Conservation (phyloP, 2,113 vertebrate genomes). For the Otus sunia region DNA sequence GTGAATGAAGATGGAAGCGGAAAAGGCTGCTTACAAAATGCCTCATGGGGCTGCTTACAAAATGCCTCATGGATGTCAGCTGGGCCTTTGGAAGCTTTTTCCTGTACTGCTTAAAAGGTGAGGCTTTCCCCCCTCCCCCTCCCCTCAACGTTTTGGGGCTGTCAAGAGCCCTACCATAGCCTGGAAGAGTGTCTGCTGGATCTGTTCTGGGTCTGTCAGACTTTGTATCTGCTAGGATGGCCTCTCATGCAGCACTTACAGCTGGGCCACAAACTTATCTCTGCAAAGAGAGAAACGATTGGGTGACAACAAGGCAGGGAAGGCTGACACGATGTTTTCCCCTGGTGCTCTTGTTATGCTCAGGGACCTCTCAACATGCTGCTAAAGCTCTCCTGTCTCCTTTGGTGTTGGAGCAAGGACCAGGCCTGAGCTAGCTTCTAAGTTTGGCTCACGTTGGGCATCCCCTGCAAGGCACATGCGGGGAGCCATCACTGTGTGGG, state of each 20-base stretch:
- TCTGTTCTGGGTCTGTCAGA: not conserved
- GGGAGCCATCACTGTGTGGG: not conserved
- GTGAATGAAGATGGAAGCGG: not conserved
- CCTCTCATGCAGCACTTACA: rapidly evolving
- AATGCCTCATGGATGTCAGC: not conserved
- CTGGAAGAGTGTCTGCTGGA: not conserved
- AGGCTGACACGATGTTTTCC: not conserved
- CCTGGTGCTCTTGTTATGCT: not conserved
- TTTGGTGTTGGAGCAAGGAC: not conserved
- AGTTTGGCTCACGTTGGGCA: not conserved
- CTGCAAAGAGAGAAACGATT: not conserved
- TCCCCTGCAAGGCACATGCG: not conserved
- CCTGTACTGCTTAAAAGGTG: not conserved
- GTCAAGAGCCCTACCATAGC: not conserved
- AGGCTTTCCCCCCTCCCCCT: no score
- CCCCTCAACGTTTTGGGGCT: not conserved
- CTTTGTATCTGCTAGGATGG: not conserved
- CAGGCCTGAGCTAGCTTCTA: not conserved
- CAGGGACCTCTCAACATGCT: not conserved
- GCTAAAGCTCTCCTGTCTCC: not conserved
- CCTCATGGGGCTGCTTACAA: not conserved
- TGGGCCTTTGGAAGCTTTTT: not conserved
- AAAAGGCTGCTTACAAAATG: not conserved
- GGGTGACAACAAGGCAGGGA: not conserved
- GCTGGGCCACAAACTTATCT: not conserved